Evolutionary conservation across 1,140 invertebrate genomes (phyloP), one percentile per base, ranked within the genome.

Genomic region (Hirudo medicinalis): DNA sequence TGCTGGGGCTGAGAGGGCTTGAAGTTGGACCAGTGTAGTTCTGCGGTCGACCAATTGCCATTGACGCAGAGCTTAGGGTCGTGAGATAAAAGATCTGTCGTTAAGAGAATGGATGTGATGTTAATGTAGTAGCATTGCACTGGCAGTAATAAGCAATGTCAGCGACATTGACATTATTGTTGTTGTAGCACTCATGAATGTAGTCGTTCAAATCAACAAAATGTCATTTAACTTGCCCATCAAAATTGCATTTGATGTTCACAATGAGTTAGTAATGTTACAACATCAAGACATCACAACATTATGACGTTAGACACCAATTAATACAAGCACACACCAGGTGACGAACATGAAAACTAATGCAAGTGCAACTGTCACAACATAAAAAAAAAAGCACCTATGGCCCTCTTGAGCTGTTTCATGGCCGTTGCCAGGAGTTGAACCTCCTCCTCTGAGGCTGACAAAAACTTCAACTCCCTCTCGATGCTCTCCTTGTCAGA

Each of bases 21-120:
- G 70, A 76, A 75, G 54, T 73, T 75, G n/a, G 78, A 91, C 93
- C 93, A 95, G 80, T 91, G 92, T 72, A 96, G 84, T 74, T 87
- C 85, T 76, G 86, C 83, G 72, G 73, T 78, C 67, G 82, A 49
- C 43, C 43, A 49, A 17, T 49, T 49, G 43, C 43, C 43, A 9
- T 49, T 49, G 67, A 32, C 36, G 40, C 67, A 69, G n/a, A 29
- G n/a, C 36, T 22, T 69, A 11, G 43, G 69, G n/a, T 29, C 49
- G 36, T 49, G 69, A n/a, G 29, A 54, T 55, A 54, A 54, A 20
- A 36, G 49, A 32, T 70, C 69, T 70, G 49, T n/a, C 29, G 43
- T 22, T 22, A 57, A 8, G 55, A 57, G 25, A 36, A 49, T 49
- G 15, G 0, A 49, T 49, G 43, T 5, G 43, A 17, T 15, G 11